These are phyloP conservation scores for Megastigmus dorsalis DNA, from an alignment of 2,888 invertebrate species.

Conservation along the genomic window DNA sequence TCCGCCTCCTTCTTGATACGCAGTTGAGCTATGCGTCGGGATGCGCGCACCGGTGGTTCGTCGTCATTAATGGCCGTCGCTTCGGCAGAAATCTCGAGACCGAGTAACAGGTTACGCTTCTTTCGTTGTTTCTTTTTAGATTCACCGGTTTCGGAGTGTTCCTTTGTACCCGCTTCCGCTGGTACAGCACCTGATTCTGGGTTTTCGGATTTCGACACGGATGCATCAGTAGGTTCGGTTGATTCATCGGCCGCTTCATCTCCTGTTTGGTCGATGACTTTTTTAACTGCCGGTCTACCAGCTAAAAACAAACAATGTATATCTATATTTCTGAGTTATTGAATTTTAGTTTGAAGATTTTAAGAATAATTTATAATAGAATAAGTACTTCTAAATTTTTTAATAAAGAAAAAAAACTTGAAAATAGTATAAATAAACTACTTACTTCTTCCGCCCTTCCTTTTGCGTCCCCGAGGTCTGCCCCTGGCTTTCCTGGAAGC, in stretches of 20 bases:
- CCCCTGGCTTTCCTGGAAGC: conserved; percentile 51
- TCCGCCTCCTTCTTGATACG: conserved; percentile 92
- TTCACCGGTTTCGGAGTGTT: background rate
- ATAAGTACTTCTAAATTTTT: too few species aligned
- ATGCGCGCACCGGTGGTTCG: conserved; percentile 82
- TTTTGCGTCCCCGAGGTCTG: conserved; percentile 56
- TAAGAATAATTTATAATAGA: background rate
- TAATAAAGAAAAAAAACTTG: background rate
- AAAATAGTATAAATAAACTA: too few species aligned
- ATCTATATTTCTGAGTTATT: background rate
- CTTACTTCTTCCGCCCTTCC: conserved; percentile 55
- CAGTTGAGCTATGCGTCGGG: conserved; percentile 89
- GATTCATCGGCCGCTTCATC: conserved; percentile 35
- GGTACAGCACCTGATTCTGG: background rate
- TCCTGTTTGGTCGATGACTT: conserved; percentile 3
- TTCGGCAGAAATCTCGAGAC: conserved; percentile 75
- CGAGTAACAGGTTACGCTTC: conserved; percentile 74
- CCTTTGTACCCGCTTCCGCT: background rate
- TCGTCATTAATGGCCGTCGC: conserved; percentile 61
- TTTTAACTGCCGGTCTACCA: conserved; percentile 2
- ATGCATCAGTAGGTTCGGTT: conserved; percentile 12
- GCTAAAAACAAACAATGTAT: conserved; percentile 12
- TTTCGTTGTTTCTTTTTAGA: conserved; percentile 63
- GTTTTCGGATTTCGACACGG: conserved; percentile 33
- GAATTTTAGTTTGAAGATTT: background rate